phyloP scores from a whole-genome alignment of 2,888 invertebrate species.

The Laspeyria flexula region DNA sequence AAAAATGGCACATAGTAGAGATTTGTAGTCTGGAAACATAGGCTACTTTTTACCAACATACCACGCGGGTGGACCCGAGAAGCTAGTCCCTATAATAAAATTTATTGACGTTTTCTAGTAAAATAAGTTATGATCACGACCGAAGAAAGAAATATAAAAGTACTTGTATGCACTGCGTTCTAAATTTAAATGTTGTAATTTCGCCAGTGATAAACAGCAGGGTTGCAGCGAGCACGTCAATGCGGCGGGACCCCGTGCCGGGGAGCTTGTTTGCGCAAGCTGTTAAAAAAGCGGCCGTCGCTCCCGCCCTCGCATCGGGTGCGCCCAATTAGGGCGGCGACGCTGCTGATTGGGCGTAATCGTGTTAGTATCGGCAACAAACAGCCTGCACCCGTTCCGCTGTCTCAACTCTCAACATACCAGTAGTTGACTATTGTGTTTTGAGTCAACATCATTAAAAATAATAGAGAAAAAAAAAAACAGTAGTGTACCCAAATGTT shows the following conservation, averaged over 20 bases:
- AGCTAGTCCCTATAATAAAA: no score
- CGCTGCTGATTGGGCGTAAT: constrained; percentile 84
- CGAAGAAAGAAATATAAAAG: neutral
- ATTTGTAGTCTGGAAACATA: no score
- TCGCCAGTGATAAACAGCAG: constrained; percentile 20
- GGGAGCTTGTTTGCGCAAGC: constrained; percentile 73
- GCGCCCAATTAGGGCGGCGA: constrained; percentile 83
- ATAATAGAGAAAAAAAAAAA: neutral
- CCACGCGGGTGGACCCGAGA: no score
- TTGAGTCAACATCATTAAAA: constrained; percentile 6
- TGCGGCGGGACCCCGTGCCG: constrained; percentile 22
- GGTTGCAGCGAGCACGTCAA: constrained; percentile 1
- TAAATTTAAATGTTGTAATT: constrained; percentile 20
- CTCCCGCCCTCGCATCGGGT: constrained; percentile 77
- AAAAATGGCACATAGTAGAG: no score
- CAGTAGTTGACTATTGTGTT: constrained; percentile 15
- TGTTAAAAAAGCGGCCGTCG: constrained; percentile 78
- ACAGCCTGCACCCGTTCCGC: constrained; percentile 53
- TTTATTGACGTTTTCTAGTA: no score
- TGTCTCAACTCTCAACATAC: constrained; percentile 17
- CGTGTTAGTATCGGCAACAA: constrained; percentile 82
- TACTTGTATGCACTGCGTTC: constrained; percentile 9
- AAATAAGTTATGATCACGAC: neutral
- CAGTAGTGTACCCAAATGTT: no score
- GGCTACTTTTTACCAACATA: no score